Evolutionary conservation across 37 sponge, comb jelly and placozoan species (phyloP), one percentile per base, ranked within the genome.

Genomic region (Axinella damicornis): DNA sequence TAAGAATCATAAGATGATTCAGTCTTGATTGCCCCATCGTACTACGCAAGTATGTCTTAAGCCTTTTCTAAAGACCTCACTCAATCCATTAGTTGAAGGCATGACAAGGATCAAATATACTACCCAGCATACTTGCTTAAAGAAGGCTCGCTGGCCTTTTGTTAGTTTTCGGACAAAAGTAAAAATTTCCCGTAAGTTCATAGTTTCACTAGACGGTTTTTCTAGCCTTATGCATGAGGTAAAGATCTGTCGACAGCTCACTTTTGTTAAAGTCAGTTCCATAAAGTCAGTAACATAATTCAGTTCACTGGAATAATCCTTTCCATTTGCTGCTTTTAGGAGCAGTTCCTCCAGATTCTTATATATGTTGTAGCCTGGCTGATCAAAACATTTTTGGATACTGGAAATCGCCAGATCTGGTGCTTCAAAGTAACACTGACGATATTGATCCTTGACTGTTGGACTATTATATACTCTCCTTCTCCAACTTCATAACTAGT

Each of bases 391-490:
- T 24, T 52, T 35, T 69, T 17, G 25, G 24, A 85, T 66, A 16
- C 58, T 15, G 22, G 24, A 9, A 38, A 84, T 30, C 24, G 25
- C 59, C 22, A 28, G 5, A 76, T 77, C 85, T 54, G 76, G 56
- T 28, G 60, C 34, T 76, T 85, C 78, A 76, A 38, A 85, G 57
- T 85, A 85, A 1, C 18, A 16, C 28, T 55, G 69, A 74, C 40
- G 65, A 53, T 75, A 30, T 40, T 35, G 69, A 11, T n/a, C n/a
- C n/a, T n/a, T n/a, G n/a, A n/a, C n/a, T n/a, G n/a, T n/a, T n/a
- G n/a, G n/a, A n/a, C n/a, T n/a, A n/a, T n/a, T n/a, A n/a, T n/a
- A n/a, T n/a, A n/a, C n/a, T 61, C 60, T 31, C 68, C 65, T 24
- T 12, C 21, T n/a, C 85, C 85, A 5, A 59, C 69, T 56, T 84